phyloP scores from a whole-genome alignment of 2,113 vertebrate genomes.

The Myotis yumanensis region DNA sequence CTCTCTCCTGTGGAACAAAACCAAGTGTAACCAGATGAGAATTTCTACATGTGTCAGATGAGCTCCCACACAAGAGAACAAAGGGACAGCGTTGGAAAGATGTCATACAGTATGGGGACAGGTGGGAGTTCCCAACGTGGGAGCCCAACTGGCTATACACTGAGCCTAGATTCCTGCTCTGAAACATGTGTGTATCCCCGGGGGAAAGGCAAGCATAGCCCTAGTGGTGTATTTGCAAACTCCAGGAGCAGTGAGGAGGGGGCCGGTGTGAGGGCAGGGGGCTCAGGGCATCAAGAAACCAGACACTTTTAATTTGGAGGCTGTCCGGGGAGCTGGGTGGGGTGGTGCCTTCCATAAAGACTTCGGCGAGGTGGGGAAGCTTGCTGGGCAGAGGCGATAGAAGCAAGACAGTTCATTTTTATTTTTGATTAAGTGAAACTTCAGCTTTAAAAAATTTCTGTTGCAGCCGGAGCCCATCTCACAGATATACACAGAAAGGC shows the following conservation, averaged over 20 bases:
- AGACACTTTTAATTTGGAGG: constrained; percentile 64
- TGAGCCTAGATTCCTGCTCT: background rate
- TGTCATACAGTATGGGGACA: constrained; percentile 62
- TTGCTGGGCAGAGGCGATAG: background rate
- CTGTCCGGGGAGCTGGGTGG: constrained; percentile 55
- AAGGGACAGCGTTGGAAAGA: constrained; percentile 65
- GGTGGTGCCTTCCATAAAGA: constrained; percentile 42
- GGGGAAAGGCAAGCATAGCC: background rate
- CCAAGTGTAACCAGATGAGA: constrained; percentile 76
- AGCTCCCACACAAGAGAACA: constrained; percentile 75
- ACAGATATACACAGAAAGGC: constrained; percentile 53
- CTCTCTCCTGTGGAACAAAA: constrained; percentile 73
- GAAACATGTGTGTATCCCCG: background rate
- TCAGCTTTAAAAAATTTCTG: constrained; percentile 13
- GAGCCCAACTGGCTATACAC: background rate
- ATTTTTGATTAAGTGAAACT: constrained; percentile 73
- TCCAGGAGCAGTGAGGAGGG: background rate
- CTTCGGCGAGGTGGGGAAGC: background rate
- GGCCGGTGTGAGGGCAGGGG: constrained; percentile 36
- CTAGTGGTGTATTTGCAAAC: background rate
- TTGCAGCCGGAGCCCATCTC: background rate
- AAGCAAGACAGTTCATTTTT: too few species aligned
- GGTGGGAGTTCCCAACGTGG: background rate
- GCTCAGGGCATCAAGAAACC: constrained; percentile 59
- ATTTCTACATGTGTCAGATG: constrained; percentile 75